Base-by-base conservation (phyloP, 2,888 invertebrate genomes). In the Ischnura elegans region DNA sequence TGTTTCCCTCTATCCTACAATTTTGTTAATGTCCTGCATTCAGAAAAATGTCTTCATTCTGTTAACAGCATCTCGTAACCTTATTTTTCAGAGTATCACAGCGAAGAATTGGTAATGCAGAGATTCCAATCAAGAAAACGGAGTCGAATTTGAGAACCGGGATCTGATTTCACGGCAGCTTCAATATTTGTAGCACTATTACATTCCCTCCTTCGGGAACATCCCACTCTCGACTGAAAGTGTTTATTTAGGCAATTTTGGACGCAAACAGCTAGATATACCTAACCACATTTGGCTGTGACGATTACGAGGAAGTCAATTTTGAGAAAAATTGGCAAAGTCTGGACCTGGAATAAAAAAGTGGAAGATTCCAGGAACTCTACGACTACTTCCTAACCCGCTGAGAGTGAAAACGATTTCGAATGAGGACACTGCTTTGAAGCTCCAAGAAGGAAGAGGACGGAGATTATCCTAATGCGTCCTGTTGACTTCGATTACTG, bases 381-480 rank as follows among this genome's bases (percentile, higher is more conserved):
- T 5, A 16, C 42, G 21, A 42, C 25, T 46, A 46, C 86, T 46
- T 86, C 86, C 45, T 10, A 61, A 61, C 36, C 51, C 47, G 87
- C 21, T 55, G 21, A 16, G 87, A 55, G 87, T 55, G 42, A 87
- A 55, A 36, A 55, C 87, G 43, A 21, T 55, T 25, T 0, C 21
- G 87, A 87, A 87, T 87, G 87, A 87, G 87, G 87, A 87, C 87
- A 61, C 42, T 42, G 87, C 61, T 55, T 16, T 36, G 25, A 21
- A 25, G 29, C 36, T 16, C 36, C 25, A 29, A 36, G 10, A n/a
- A 76, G 76, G 76, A 76, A 76, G 76, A 36, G 36, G n/a, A n/a
- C 6, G 76, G 36, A 8, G 36, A 61, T 36, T 10, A 13, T 29
- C 16, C 76, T 76, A 10, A 10, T 36, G 36, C 76, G 76, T 10